phyloP scores from a whole-genome alignment of 2,797 vertebrate species.

The Micrastur ruficollis region DNA sequence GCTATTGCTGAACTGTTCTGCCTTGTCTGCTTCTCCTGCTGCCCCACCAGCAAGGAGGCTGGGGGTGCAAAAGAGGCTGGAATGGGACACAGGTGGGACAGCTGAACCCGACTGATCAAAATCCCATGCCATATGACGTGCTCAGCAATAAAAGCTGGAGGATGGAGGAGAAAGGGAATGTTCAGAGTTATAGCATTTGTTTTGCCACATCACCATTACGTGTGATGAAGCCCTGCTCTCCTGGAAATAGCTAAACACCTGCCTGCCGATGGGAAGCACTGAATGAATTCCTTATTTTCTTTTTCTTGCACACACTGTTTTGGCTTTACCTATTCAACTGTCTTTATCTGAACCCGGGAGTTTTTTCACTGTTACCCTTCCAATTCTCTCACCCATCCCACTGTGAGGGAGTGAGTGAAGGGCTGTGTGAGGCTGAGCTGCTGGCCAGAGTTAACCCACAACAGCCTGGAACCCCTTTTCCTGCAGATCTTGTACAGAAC shows the following conservation, averaged over 20 bases:
- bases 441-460: neutral
- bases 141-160: neutral
- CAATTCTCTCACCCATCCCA: neutral
- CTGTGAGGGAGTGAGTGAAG: neutral
- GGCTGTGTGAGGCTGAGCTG: neutral
- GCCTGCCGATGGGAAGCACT: neutral
- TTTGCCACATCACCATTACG: neutral
- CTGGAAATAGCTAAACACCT: neutral
- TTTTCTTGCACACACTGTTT: neutral
- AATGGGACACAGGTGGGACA: neutral
- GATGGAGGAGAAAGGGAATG: neutral
- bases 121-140: rapidly evolving
- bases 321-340: neutral
- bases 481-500: neutral
- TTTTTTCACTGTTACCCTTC: neutral
- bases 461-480: neutral
- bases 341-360: neutral
- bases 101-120: neutral
- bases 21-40: neutral
- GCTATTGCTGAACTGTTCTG: neutral
- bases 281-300: neutral
- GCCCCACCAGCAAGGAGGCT: rapidly evolving
- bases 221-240: neutral
- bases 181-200: rapidly evolving
- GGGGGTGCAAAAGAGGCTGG: too few relatives aligned